A percentile compares a stretch with the other conserved stretches of the same genome.
phyloP scores from a whole-genome alignment of 2,888 invertebrate species.

The Trichopria drosophilae region DNA sequence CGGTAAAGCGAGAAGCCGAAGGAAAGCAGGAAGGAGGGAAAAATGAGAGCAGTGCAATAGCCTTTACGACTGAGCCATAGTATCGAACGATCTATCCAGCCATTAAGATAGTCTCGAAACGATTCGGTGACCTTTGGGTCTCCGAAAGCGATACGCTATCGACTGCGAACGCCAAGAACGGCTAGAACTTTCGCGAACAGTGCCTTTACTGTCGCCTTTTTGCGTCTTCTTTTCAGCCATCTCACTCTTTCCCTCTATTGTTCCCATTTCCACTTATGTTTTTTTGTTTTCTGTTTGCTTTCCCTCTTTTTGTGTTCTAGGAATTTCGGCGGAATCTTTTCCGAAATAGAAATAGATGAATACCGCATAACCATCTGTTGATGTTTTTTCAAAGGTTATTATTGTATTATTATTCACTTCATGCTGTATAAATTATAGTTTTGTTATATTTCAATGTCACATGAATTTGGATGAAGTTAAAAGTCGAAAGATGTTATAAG shows the following conservation, averaged over 20 bases:
- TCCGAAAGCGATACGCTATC: slow-evolving; percentile 58
- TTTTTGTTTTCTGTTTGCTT: slow-evolving; percentile 23
- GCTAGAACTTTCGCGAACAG: slow-evolving; percentile 49
- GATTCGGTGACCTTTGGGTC: slow-evolving; percentile 59
- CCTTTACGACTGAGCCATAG: slow-evolving; percentile 59
- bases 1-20: slow-evolving; percentile 28
- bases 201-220: slow-evolving; percentile 33
- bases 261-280: slow-evolving; percentile 5
- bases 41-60: slow-evolving; percentile 55
- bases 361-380: too few relatives aligned
- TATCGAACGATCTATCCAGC: slow-evolving; percentile 59
- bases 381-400: too few relatives aligned
- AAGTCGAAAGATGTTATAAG: too few relatives aligned
- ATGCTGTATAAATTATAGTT: too few relatives aligned
- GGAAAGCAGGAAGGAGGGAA: slow-evolving; percentile 39
- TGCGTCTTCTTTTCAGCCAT: slow-evolving; percentile 36
- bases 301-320: slow-evolving; percentile 25
- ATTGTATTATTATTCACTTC: too few relatives aligned
- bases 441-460: too few relatives aligned
- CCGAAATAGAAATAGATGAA: too few relatives aligned
- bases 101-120: slow-evolving; percentile 59
- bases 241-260: slow-evolving; percentile 19
- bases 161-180: slow-evolving; percentile 45
- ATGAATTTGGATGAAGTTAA: too few relatives aligned
- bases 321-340: too few relatives aligned